Evolutionary conservation across 1,140 invertebrate genomes (phyloP).

Genomic region (Mactra quadrangularis): DNA sequence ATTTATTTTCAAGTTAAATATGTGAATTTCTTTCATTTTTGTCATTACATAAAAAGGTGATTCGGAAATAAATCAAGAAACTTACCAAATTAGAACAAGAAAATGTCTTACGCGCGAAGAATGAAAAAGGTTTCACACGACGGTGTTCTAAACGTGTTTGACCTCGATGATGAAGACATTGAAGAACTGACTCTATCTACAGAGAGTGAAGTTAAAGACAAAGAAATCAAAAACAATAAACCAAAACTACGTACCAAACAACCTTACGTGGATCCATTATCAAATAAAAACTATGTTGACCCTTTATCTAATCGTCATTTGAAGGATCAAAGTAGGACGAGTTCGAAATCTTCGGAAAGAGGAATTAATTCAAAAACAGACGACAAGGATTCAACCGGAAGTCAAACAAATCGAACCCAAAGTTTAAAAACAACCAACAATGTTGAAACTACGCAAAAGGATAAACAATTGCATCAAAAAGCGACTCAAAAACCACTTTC

Average conservation of each 20-base stretch:
- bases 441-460: slow-evolving; percentile 10
- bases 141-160: slow-evolving; percentile 15
- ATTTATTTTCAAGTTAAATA: too few species aligned
- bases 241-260: neutral
- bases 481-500: neutral
- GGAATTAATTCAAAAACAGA: neutral
- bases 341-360: neutral
- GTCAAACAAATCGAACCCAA: neutral
- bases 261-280: neutral
- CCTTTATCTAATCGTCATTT: neutral
- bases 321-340: too few species aligned
- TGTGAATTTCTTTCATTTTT: too few species aligned
- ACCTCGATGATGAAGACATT: slow-evolving; percentile 25
- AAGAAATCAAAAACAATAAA: neutral
- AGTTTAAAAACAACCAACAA: neutral
- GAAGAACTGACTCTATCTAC: slow-evolving; percentile 16
- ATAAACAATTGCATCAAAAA: neutral
- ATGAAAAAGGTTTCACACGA: neutral
- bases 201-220: neutral
- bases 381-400: neutral
- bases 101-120: neutral
- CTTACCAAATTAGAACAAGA: too few species aligned
- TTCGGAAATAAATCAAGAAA: too few species aligned
- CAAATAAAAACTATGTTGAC: neutral
- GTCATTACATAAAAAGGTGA: too few species aligned